Conservation (phyloP, 1,140 invertebrate species). For the Scaptomyza graminum region DNA sequence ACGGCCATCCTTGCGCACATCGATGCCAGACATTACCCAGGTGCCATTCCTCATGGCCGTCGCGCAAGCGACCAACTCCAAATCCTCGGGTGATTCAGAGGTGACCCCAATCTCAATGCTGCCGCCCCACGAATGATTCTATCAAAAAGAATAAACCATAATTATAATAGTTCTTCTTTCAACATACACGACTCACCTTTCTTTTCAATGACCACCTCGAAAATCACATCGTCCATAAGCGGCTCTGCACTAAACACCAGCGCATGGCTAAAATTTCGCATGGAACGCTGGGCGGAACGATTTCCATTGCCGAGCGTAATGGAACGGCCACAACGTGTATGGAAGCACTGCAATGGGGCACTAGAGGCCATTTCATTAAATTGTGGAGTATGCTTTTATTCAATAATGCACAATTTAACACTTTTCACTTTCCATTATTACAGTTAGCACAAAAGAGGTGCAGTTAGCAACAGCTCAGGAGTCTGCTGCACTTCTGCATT, state of each 20-base stretch:
- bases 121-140: slow-evolving; percentile 94
- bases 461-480: background rate
- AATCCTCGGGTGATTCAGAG: slow-evolving; percentile 90
- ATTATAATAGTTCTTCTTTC: background rate
- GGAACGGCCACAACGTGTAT: slow-evolving; percentile 91
- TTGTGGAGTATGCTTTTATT: background rate
- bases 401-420: slow-evolving; percentile 6
- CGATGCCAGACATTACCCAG: slow-evolving; percentile 95
- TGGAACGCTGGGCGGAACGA: slow-evolving; percentile 90
- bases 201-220: slow-evolving; percentile 94
- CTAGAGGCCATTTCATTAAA: slow-evolving; percentile 39
- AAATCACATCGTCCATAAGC: slow-evolving; percentile 92
- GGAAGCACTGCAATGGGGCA: slow-evolving; percentile 85
- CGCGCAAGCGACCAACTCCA: slow-evolving; percentile 92
- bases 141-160: slow-evolving; percentile 15
- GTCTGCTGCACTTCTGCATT: background rate
- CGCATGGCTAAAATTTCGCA: slow-evolving; percentile 92
- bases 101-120: slow-evolving; percentile 97
- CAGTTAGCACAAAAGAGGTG: background rate
- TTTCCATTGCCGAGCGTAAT: slow-evolving; percentile 92
- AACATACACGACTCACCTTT: slow-evolving; percentile 87
- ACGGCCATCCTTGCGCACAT: slow-evolving; percentile 92
- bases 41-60: slow-evolving; percentile 92
- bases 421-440: slow-evolving; percentile 8
- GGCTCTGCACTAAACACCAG: slow-evolving; percentile 93